phyloP scores from a whole-genome alignment of 37 sponge, comb jelly and placozoan genomes.

The Beroe ovata region DNA sequence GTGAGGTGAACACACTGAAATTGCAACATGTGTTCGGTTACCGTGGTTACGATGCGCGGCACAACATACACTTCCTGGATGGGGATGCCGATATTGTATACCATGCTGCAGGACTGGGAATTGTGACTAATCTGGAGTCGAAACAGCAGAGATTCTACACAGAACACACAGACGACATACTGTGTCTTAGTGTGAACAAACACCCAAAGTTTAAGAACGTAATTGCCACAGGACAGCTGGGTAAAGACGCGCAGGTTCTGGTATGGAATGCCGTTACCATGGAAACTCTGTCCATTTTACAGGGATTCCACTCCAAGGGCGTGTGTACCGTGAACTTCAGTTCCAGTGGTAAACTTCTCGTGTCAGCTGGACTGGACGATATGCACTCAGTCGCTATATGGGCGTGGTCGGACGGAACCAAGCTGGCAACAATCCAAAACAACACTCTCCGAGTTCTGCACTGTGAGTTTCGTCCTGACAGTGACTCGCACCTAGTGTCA shows the following conservation, averaged over 20 bases:
- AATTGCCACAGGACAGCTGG: slow-evolving; percentile 80
- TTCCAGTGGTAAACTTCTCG: slow-evolving; percentile 82
- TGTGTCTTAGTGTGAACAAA: slow-evolving; percentile 77
- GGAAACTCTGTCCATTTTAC: slow-evolving; percentile 90
- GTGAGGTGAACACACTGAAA: slow-evolving; percentile 68
- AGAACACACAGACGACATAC: slow-evolving; percentile 97
- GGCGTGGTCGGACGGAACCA: slow-evolving; percentile 87
- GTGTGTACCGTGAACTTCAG: slow-evolving; percentile 93
- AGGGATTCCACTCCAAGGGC: slow-evolving; percentile 85
- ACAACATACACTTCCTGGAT: slow-evolving; percentile 79
- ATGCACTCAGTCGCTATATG: slow-evolving; percentile 82
- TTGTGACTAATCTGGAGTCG: slow-evolving; percentile 78
- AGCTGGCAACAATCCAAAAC: slow-evolving; percentile 46
- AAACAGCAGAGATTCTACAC: slow-evolving; percentile 86
- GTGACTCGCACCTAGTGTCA: slow-evolving; percentile 85
- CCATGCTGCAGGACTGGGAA: slow-evolving; percentile 91
- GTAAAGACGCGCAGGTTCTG: slow-evolving; percentile 81
- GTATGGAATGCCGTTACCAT: slow-evolving; percentile 87
- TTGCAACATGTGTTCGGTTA: slow-evolving; percentile 93
- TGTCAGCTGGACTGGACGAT: slow-evolving; percentile 87
- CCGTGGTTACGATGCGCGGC: slow-evolving; percentile 93
- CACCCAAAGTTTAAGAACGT: slow-evolving; percentile 65
- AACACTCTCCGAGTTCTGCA: slow-evolving; percentile 72
- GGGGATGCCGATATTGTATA: slow-evolving; percentile 74
- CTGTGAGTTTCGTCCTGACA: slow-evolving; percentile 89